Conservation (phyloP, 2,888 invertebrate species). For the Calliphora vomitoria region DNA sequence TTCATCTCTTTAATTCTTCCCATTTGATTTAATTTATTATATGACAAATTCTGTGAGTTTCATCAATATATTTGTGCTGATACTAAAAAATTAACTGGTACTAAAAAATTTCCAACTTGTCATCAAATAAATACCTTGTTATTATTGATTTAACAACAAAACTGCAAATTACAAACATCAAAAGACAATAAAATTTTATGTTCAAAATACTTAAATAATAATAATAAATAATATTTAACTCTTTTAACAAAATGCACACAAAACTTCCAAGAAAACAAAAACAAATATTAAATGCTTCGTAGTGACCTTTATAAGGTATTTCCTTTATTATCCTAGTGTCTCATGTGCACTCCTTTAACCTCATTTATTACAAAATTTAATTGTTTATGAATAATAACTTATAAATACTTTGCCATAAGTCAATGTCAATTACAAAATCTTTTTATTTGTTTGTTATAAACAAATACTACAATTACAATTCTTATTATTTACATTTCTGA, state of each 20-base stretch:
- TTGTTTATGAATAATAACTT: constrained; percentile 7
- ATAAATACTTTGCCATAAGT: not conserved
- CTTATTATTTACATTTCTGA: not conserved
- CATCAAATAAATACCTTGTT: not conserved
- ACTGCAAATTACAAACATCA: not conserved
- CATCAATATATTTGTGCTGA: too few species aligned
- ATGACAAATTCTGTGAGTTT: too few species aligned
- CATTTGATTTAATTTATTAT: too few species aligned
- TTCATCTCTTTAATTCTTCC: too few species aligned
- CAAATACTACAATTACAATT: not conserved
- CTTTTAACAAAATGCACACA: not conserved
- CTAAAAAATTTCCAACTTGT: not conserved
- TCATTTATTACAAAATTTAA: not conserved
- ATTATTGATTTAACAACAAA: constrained; percentile 6
- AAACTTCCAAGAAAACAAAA: not conserved
- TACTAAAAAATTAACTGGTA: too few species aligned
- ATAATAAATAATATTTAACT: not conserved
- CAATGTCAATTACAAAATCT: constrained; percentile 18
- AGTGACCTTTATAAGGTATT: not conserved
- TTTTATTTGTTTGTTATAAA: not conserved
- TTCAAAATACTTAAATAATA: not conserved
- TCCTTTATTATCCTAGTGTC: not conserved
- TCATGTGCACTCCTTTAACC: not conserved
- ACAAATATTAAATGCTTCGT: not conserved
- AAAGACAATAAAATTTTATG: not conserved